Base-by-base conservation (phyloP, 2,888 invertebrate species). In the Kuschelorhynchus macadamiae region DNA sequence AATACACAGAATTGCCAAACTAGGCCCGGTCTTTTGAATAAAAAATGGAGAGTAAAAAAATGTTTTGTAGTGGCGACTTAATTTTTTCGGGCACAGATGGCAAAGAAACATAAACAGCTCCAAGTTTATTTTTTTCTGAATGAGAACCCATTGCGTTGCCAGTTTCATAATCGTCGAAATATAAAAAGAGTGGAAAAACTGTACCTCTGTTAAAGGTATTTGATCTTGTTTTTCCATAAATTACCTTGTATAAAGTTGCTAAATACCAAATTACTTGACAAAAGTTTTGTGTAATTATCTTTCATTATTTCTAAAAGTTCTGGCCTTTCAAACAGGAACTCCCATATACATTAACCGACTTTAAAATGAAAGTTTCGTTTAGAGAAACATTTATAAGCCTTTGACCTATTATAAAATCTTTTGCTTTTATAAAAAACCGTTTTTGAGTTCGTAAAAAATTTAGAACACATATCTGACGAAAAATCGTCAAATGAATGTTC, bases 91-190 rank as follows among this genome's bases (percentile, higher is more conserved):
- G 36, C n/a, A 36, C n/a, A 36, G 12, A 36, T n/a, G 36, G n/a
- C 14, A 49, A 49, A n/a, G 25, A 25, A 25, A 25, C 25, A 25
- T 25, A 25, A 25, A 25, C 25, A n/a, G n/a, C n/a, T 9, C 70
- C 69, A 9, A 71, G 18, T 52, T 72, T 72, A 16, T 71, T 44
- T n/a, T 69, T 53, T 12, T 63, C 65, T 18, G 65, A 33, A 56
- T 61, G 60, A 5, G 67, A 47, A 11, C 72, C 73, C 52, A 73
- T 39, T 7, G 72, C 59, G 44, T 73, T 73, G 3, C n/a, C n/a
- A n/a, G n/a, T n/a, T n/a, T n/a, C 73, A 41, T 62, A 69, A n/a
- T 73, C 73, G 20, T 72, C 71, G 59, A 66, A 73, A 47, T 71
- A 73, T 1, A 73, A 25, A 36, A 65, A 56, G 39, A 72, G 49